Percentiles rank a stretch among this genome's conserved stretches.
Conservation (phyloP, 2,113 vertebrate species). For the Ovibos moschatus region DNA sequence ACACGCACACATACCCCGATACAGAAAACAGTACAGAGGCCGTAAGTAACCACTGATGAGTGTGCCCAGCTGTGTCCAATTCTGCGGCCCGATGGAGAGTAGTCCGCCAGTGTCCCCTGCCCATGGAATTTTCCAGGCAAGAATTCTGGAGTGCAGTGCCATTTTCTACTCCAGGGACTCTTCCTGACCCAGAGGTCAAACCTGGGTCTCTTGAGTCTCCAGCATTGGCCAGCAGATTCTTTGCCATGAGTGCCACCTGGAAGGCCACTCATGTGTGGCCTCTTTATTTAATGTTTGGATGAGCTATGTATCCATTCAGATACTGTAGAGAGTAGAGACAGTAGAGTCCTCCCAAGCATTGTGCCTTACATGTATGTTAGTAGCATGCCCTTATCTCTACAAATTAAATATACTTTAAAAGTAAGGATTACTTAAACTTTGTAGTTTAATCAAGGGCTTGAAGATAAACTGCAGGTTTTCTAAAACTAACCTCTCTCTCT, state of each 20-base stretch:
- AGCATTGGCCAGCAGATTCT: not conserved
- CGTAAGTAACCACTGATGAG: not conserved
- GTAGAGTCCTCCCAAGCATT: not conserved
- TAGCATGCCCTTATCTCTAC: not conserved
- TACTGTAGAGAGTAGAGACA: not conserved
- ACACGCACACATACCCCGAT: accelerated
- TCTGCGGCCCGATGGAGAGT: not conserved
- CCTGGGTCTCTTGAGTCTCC: not conserved
- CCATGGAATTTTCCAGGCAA: not conserved
- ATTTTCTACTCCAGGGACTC: not conserved
- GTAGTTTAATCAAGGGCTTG: not conserved
- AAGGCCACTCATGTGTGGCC: not conserved
- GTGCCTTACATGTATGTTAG: not conserved
- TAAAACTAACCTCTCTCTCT: not conserved
- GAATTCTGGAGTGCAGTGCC: not conserved
- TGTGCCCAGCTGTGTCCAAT: not conserved
- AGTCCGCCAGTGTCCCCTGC: not conserved
- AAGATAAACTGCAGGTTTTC: not conserved
- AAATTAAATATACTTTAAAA: not conserved
- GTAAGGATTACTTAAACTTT: not conserved
- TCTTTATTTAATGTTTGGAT: not conserved
- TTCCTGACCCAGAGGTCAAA: not conserved
- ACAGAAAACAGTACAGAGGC: not conserved
- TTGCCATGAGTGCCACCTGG: not conserved
- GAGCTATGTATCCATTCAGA: not conserved